These are phyloP conservation scores for Ciona savignyi DNA, from an alignment of 23 tunicate genomes.

Conservation along the genomic window DNA sequence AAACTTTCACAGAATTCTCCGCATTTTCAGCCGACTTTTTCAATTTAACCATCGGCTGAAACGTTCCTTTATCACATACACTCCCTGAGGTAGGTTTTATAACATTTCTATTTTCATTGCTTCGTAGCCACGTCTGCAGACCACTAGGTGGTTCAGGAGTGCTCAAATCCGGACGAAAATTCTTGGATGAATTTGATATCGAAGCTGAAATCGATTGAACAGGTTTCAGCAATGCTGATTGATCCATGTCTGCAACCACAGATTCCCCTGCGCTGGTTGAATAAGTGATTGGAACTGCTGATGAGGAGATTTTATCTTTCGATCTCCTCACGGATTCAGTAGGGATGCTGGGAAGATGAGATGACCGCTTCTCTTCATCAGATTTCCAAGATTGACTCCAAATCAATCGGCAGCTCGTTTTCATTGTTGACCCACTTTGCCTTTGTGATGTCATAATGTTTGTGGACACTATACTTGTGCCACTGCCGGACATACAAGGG, in stretches of 20 bases:
- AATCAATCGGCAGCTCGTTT: not conserved
- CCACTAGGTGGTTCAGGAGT: no score
- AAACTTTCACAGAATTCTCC: not conserved
- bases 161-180: no score
- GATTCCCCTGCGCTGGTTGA: no score
- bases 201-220: no score
- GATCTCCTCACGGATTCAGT: not conserved
- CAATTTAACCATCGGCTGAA: not conserved
- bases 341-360: not conserved
- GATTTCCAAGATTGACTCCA: not conserved
- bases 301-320: no score
- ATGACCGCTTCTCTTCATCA: not conserved
- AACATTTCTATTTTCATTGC: not conserved
- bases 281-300: no score
- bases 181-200: no score
- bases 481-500: no score
- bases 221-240: no score
- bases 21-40: not conserved
- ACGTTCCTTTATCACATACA: not conserved
- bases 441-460: not conserved
- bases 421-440: no score
- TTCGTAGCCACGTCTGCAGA: not conserved
- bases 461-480: no score
- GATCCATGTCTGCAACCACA: no score
- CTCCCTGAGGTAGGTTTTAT: not conserved